These are phyloP conservation scores for Pogonus chalceus DNA, from an alignment of 1,140 invertebrate genomes.

Conservation along the genomic window DNA sequence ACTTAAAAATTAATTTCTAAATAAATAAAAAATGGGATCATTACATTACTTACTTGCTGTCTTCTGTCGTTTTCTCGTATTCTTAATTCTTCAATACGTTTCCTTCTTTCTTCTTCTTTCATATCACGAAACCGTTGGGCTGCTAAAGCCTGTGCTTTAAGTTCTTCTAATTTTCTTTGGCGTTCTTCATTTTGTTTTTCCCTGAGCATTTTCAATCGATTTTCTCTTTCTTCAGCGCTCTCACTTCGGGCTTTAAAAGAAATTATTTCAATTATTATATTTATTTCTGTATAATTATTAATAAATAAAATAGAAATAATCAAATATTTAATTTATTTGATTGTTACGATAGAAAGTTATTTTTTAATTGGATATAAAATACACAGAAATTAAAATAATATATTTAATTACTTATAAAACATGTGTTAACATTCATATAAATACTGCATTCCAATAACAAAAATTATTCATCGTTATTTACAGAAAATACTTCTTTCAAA, in stretches of 20 bases:
- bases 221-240: slow-evolving; percentile 39
- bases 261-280: background rate
- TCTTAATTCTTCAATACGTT: slow-evolving; percentile 69
- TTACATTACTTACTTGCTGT: slow-evolving; percentile 39
- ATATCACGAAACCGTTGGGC: slow-evolving; percentile 80
- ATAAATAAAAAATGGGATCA: slow-evolving; percentile 4
- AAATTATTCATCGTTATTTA: too few species aligned
- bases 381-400: too few species aligned
- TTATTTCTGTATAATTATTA: too few species aligned
- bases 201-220: slow-evolving; percentile 53
- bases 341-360: too few species aligned
- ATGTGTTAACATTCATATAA: too few species aligned
- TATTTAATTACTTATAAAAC: too few species aligned
- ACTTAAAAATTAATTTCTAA: slow-evolving; percentile 12
- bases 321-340: too few species aligned
- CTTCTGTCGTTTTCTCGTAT: slow-evolving; percentile 64
- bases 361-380: too few species aligned
- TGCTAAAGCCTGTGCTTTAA: slow-evolving; percentile 72
- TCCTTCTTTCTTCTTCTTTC: slow-evolving; percentile 71
- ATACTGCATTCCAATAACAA: too few species aligned
- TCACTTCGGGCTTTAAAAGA: background rate
- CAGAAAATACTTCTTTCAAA: too few species aligned
- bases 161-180: slow-evolving; percentile 72
- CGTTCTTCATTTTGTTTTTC: slow-evolving; percentile 79
- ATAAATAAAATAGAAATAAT: slow-evolving; percentile 17